Evolutionary conservation across 2,888 invertebrate genomes (phyloP), one percentile per base, ranked within the genome.

Genomic region (Apantesis nais): DNA sequence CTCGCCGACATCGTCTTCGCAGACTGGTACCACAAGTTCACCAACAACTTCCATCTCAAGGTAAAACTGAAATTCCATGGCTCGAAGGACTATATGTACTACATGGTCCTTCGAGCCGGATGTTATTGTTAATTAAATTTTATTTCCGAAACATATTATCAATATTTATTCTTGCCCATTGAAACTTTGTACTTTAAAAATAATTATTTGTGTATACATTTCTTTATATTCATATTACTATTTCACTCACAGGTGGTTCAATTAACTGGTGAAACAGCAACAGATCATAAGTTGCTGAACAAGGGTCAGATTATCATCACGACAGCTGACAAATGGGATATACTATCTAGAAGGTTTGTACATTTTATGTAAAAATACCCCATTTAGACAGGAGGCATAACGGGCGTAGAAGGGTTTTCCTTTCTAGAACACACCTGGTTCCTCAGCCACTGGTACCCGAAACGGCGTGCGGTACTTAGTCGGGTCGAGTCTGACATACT

Each of bases 241-340:
- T 29, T 12, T 29, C 0, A 7, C 22, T 44, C 7, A 0, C 83
- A 96, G 92, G 99, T 97, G 69, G 99, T 99, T 0, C 95, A 99
- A 66, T 89, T 99, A 70, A 99, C 99, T 0, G 99, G 99, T 0
- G 99, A 99, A 91, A 99, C 99, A 0, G 98, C 99, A 0, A 99
- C 99, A 0, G 99, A 99, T 93, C 96, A 99, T 83, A 99, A 99
- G 88, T 90, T 98, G 0, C 92, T 99, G 31, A 98, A 98, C 58
- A 98, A 99, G 89, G 99, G 99, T 0, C 98, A 99, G 90, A 97
- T 99, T n/a, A 98, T 99, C 62, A 97, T 99, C 75, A 98, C 98
- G 8, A 99, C 99, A 0, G 99, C 99, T 0, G 99, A 99, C 87
- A 99, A 99, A 84, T 99, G 99, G 99, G 99, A 99, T 89, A 98